A percentile compares a stretch with the other conserved stretches of the same genome.
phyloP scores from a whole-genome alignment of 2,113 vertebrate species.

The Pelvicachromis taeniatus region DNA sequence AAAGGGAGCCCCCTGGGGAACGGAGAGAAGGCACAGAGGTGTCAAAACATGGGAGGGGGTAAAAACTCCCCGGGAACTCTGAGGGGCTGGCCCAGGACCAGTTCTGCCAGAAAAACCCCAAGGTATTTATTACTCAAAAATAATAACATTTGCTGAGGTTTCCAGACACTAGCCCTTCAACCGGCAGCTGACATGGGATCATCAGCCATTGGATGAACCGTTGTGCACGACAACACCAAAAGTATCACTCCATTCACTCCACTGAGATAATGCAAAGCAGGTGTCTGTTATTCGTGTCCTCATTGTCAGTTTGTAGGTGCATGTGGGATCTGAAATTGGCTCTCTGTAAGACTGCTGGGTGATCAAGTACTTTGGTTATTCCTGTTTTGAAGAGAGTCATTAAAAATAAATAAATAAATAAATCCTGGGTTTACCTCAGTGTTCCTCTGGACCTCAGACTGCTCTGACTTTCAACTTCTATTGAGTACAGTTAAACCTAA shows the following conservation, averaged over 20 bases:
- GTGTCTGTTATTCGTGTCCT: rapidly evolving
- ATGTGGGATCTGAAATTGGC: neutral
- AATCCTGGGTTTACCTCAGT: neutral
- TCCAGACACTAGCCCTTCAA: neutral
- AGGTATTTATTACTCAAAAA: too few relatives aligned
- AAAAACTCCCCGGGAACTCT: too few relatives aligned
- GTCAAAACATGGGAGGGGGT: too few relatives aligned
- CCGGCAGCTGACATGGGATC: neutral
- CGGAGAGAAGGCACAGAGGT: too few relatives aligned
- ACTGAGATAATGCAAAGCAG: neutral
- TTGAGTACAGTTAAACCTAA: neutral
- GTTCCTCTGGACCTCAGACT: neutral
- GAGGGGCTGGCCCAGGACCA: too few relatives aligned
- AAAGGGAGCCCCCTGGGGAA: too few relatives aligned
- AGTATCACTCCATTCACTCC: constrained; percentile 63
- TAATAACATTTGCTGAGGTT: neutral
- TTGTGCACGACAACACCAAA: neutral
- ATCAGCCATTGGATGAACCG: neutral
- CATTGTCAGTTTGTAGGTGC: constrained; percentile 35
- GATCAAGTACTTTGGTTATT: neutral
- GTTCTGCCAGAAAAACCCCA: too few relatives aligned
- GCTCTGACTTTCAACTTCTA: neutral
- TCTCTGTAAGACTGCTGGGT: neutral
- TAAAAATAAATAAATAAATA: neutral
- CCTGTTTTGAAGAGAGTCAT: constrained; percentile 12